These are phyloP conservation scores for Microcebus murinus DNA, from an alignment of 2,113 vertebrate species.

Conservation along the genomic window DNA sequence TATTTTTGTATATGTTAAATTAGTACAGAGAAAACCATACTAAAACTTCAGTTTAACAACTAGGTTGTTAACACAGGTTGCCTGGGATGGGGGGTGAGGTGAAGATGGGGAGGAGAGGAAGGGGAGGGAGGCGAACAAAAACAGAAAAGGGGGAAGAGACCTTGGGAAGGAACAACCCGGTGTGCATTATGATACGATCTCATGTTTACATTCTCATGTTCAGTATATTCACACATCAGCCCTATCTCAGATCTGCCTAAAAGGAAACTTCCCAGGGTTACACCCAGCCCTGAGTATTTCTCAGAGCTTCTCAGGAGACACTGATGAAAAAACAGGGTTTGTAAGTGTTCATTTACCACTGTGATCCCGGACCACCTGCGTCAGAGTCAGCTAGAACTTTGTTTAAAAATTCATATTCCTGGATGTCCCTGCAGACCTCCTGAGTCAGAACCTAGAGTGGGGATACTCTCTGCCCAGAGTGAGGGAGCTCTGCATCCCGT, in stretches of 20 bases:
- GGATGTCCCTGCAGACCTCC: background rate
- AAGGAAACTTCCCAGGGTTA: background rate
- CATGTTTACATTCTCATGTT: background rate
- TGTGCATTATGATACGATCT: no score
- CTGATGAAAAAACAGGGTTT: background rate
- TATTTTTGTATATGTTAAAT: slow-evolving; percentile 13
- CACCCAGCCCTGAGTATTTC: background rate
- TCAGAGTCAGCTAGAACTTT: background rate
- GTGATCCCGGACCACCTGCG: background rate
- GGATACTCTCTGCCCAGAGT: background rate
- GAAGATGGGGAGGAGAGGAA: background rate
- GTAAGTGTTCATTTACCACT: background rate
- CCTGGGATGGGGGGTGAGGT: background rate
- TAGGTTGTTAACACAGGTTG: background rate
- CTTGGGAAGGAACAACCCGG: background rate
- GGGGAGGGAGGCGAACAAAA: background rate
- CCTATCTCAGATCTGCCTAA: background rate
- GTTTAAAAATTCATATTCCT: background rate
- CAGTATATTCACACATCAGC: background rate
- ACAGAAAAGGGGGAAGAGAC: background rate
- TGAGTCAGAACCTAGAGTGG: background rate
- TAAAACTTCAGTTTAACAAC: slow-evolving; percentile 3
- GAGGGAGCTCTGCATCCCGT: background rate
- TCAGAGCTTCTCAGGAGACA: slow-evolving; percentile 20
- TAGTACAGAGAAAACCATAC: slow-evolving; percentile 20